Evolutionary conservation across 2,888 invertebrate genomes (phyloP), one percentile per base, ranked within the genome.

Genomic region (Cetonia aurata): DNA sequence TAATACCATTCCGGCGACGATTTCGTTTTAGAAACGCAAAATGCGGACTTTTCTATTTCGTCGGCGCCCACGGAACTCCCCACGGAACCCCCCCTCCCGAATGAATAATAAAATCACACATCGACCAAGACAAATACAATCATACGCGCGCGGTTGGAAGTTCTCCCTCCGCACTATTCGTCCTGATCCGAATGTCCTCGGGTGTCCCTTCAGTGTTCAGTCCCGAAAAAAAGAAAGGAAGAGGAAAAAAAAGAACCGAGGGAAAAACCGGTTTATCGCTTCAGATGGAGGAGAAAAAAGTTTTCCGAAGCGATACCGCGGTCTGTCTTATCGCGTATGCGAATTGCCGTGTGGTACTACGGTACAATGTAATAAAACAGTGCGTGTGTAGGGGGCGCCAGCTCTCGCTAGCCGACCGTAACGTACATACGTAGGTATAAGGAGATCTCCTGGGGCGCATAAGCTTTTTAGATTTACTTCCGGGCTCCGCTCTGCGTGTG

Each of bases 401-500:
- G 62, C 33, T 62, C 48, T 62, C 48, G 31, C 48, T 48, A 62
- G 48, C 62, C 62, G 48, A 48, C 31, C 62, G 48, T 31, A 62
- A 48, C 62, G 62, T 31, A 62, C 15, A 62, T 59, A 25, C 25
- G 25, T 25, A 25, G 25, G 25, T 65, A 74, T 74, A 72, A 73
- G 75, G 68, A 72, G 74, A 52, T 73, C 76, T 71, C 75, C 13
- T 59, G 67, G 73, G 77, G 74, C 69, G 69, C 76, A 76, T 76
- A 75, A 74, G 74, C 76, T 75, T 76, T 75, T 76, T 75, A 74
- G 75, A 76, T 77, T 77, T 73, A 75, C 74, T 75, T 25, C 74
- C 71, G 72, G 70, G 72, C 71, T 72, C 73, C 75, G 73, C 48
- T 62, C 48, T 48, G 56, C 37, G 62, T 76, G 72, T 73, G 76